These are phyloP conservation scores for Agonopterix arenella DNA, from an alignment of 2,888 invertebrate genomes.

Conservation along the genomic window DNA sequence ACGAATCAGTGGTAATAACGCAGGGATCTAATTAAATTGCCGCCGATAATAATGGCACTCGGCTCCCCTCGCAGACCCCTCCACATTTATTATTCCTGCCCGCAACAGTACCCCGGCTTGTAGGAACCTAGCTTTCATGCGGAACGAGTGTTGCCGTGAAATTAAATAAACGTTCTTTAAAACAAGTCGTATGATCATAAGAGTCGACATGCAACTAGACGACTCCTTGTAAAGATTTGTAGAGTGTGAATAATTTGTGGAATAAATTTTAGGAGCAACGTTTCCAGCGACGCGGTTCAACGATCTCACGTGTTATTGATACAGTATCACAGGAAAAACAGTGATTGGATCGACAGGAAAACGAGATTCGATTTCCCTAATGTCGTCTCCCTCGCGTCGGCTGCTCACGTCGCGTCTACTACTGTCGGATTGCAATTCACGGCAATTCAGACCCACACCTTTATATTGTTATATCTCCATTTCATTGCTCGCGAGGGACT, in stretches of 20 bases:
- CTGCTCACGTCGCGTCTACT: constrained; percentile 10
- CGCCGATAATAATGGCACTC: constrained; percentile 72
- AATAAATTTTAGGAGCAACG: background rate
- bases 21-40: constrained; percentile 75
- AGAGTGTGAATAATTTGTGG: background rate
- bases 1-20: constrained; percentile 72
- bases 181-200: background rate
- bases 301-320: constrained; percentile 4
- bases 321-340: constrained; percentile 9
- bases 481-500: constrained; percentile 70
- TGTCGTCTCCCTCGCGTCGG: constrained; percentile 9
- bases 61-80: constrained; percentile 65
- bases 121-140: background rate
- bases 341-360: constrained; percentile 11
- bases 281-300: constrained; percentile 1
- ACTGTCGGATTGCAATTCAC: constrained; percentile 51
- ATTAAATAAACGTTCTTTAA: constrained; percentile 6
- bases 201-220: background rate
- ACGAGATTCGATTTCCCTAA: constrained; percentile 16
- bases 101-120: constrained; percentile 30
- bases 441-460: constrained; percentile 65
- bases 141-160: background rate
- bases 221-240: background rate
- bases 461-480: constrained; percentile 73
- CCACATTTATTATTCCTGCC: constrained; percentile 69